A percentile compares a stretch with the other conserved stretches of the same genome.
Evolutionary conservation across 2,888 invertebrate genomes (phyloP).

Genomic region (Nysson spinosus): DNA sequence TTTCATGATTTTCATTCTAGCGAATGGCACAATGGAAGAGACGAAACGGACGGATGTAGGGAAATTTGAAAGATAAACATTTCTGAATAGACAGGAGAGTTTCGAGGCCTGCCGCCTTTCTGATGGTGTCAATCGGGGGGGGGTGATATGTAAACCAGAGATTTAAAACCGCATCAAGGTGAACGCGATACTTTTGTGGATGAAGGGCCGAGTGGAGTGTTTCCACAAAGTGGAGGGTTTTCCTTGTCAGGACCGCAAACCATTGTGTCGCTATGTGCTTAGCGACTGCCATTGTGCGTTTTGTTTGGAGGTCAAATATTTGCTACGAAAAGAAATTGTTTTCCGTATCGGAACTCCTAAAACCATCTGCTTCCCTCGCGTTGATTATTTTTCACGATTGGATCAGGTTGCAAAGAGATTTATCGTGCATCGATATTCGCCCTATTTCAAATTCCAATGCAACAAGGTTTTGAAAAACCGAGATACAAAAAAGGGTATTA

Average conservation of each 20-base stretch:
- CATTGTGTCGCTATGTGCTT: not conserved
- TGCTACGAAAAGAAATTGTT: constrained; percentile 47
- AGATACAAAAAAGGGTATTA: no score
- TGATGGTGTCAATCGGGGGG: not conserved
- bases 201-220: not conserved
- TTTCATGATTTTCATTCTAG: not conserved
- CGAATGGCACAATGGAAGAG: not conserved
- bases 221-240: constrained; percentile 24
- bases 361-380: constrained; percentile 37
- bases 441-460: not conserved
- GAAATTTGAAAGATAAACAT: constrained; percentile 20
- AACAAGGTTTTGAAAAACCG: no score
- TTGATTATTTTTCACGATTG: constrained; percentile 19
- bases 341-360: constrained; percentile 24
- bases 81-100: constrained; percentile 7
- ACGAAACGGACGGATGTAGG: not conserved
- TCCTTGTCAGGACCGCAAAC: constrained; percentile 6
- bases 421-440: not conserved
- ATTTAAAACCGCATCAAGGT: not conserved
- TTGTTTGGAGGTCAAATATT: constrained; percentile 45
- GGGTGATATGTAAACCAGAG: constrained; percentile 35
- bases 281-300: constrained; percentile 23
- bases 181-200: constrained; percentile 38
- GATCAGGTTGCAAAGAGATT: constrained; percentile 20
- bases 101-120: constrained; percentile 20